A percentile compares a stretch with the other conserved stretches of the same genome.
Conservation (phyloP, 2,113 vertebrate genomes). For the Sorex fumeus region DNA sequence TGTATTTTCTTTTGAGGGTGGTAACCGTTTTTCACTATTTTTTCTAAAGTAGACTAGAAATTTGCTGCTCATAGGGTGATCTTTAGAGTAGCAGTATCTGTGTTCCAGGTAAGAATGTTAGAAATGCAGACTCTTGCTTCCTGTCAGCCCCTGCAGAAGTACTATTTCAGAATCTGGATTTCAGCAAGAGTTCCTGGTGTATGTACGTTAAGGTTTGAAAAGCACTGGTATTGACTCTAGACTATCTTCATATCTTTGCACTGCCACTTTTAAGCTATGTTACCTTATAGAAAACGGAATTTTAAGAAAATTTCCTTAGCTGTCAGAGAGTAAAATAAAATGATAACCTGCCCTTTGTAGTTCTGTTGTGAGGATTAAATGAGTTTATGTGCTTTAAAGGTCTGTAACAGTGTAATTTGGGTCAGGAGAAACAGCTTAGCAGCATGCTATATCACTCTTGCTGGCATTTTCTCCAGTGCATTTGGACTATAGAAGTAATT, state of each 20-base stretch:
- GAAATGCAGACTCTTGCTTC: not conserved
- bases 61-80: not conserved
- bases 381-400: constrained; percentile 49
- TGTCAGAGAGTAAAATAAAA: constrained; percentile 53
- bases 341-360: not conserved
- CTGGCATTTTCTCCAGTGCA: constrained; percentile 3
- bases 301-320: constrained; percentile 17
- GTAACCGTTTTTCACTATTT: not conserved
- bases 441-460: not conserved
- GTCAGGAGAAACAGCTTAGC: not conserved
- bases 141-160: not conserved
- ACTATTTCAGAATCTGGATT: not conserved
- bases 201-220: not conserved
- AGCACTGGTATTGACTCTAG: not conserved
- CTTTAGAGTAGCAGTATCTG: not conserved
- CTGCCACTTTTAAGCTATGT: not conserved
- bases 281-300: not conserved
- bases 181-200: not conserved
- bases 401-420: constrained; percentile 34
- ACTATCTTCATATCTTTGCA: not conserved
- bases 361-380: constrained; percentile 27
- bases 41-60: constrained; percentile 32
- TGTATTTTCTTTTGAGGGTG: not conserved
- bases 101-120: not conserved
- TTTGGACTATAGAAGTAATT: not conserved